phyloP scores from a whole-genome alignment of 2,888 invertebrate species.

The Trachelus iudaicus region DNA sequence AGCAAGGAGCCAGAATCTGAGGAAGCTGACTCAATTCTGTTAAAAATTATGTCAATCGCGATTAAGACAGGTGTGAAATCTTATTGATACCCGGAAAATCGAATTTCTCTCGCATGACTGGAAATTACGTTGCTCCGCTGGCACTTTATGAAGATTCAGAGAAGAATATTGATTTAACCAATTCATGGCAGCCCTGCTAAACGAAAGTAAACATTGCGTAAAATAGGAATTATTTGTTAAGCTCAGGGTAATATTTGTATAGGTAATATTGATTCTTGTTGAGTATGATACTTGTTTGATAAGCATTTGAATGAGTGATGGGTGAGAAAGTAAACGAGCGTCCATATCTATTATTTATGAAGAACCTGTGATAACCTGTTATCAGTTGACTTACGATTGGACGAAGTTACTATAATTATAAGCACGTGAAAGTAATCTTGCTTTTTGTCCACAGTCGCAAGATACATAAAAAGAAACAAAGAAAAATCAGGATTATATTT shows the following conservation, averaged over 20 bases:
- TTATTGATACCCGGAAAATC: neutral
- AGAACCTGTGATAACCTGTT: neutral
- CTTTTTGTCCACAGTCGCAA: neutral
- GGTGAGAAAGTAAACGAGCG: neutral
- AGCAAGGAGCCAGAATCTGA: neutral
- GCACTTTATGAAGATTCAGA: neutral
- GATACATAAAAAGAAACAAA: neutral
- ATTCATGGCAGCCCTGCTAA: neutral
- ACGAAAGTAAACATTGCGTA: neutral
- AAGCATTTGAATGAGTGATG: neutral
- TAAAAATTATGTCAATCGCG: neutral
- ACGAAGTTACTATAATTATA: neutral
- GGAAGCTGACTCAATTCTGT: neutral
- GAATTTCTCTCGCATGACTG: neutral
- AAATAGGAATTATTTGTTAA: neutral
- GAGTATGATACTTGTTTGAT: neutral
- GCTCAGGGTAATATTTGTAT: neutral
- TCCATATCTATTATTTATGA: neutral
- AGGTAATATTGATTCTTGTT: neutral
- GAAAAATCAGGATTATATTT: neutral
- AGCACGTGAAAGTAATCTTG: neutral
- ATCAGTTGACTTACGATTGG: neutral
- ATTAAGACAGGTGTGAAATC: neutral
- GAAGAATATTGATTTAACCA: neutral
- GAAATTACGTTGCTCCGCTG: neutral